A percentile compares a stretch with the other conserved stretches of the same genome.
These are phyloP conservation scores for Coboldia fuscipes DNA, from an alignment of 1,140 invertebrate genomes.

Conservation along the genomic window DNA sequence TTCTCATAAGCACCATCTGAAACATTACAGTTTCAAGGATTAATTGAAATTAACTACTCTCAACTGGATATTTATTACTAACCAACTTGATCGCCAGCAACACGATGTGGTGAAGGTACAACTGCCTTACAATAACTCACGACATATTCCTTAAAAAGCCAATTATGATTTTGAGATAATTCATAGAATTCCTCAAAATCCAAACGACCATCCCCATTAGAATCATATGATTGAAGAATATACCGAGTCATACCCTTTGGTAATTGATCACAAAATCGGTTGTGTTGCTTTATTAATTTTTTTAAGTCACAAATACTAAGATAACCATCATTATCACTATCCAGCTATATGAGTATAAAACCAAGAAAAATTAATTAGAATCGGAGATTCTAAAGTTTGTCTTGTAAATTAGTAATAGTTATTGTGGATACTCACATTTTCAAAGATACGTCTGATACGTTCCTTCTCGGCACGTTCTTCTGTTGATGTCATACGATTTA, in stretches of 20 bases:
- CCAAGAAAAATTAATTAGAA: slow-evolving; percentile 22
- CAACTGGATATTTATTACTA: slow-evolving; percentile 9
- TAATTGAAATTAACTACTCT: slow-evolving; percentile 1
- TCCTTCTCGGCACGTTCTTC: slow-evolving; percentile 14
- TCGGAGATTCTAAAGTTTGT: neutral
- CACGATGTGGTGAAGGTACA: slow-evolving; percentile 27
- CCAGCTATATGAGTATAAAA: slow-evolving; percentile 38
- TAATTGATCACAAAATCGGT: slow-evolving; percentile 47
- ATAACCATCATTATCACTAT: slow-evolving; percentile 45
- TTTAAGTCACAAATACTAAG: slow-evolving; percentile 49
- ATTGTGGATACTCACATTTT: slow-evolving; percentile 9
- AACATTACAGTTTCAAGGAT: slow-evolving; percentile 7
- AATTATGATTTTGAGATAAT: slow-evolving; percentile 42
- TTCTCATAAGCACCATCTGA: slow-evolving; percentile 62
- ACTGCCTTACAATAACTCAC: slow-evolving; percentile 29
- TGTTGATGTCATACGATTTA: slow-evolving; percentile 9
- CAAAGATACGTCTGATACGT: slow-evolving; percentile 13
- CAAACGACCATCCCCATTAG: slow-evolving; percentile 45
- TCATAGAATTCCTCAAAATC: slow-evolving; percentile 58
- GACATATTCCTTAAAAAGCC: slow-evolving; percentile 33
- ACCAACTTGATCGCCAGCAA: slow-evolving; percentile 21
- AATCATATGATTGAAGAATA: slow-evolving; percentile 47
- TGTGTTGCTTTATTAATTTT: slow-evolving; percentile 32
- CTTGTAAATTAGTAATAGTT: neutral
- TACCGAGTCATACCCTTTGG: slow-evolving; percentile 44